Evolutionary conservation across 1,140 invertebrate species (phyloP), one percentile per base, ranked within the genome.

Genomic region (Cotesia glomerata): DNA sequence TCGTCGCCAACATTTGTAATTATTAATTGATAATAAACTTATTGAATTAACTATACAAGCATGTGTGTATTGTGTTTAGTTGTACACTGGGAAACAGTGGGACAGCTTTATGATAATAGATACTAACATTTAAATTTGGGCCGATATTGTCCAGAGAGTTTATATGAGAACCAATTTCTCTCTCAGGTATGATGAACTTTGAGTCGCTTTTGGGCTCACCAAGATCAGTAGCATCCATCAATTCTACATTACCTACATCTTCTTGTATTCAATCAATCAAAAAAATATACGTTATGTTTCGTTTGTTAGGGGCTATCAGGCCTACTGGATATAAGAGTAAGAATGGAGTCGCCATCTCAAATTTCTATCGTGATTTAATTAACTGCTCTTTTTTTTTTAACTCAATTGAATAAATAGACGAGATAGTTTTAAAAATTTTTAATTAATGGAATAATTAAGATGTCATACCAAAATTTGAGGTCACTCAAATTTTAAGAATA

Each of bases 91-190:
- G 32, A 62, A 62, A 62, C 36, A 26, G 14, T 52, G 26, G 34
- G 45, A 14, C 34, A n/a, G 35, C 5, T 32, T 32, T 16, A 52
- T 70, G 76, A 76, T 76, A 79, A 49, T 39, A 35, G 34, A 85
- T 87, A 87, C 86, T 87, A 87, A 87, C 86, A 79, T 84, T 87
- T 75, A 76, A 77, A 65, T 82, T 84, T 77, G 78, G 81, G 75
- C 76, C 81, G 77, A 74, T 78, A 75, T 84, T 82, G 36, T 87
- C 85, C 78, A 80, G 77, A 76, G 75, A 76, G 77, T 78, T 81
- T 72, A 77, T 80, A 78, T 81, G 80, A 36, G 82, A 82, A 83
- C 78, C 80, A 80, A 83, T 76, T 75, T 78, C 83, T 78, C 75
- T 77, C 80, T 82, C 80, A 34, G 74, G 59, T 73, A 79, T 75